Base-by-base conservation (phyloP, 2,888 invertebrate species). In the Resseliella maxima region DNA sequence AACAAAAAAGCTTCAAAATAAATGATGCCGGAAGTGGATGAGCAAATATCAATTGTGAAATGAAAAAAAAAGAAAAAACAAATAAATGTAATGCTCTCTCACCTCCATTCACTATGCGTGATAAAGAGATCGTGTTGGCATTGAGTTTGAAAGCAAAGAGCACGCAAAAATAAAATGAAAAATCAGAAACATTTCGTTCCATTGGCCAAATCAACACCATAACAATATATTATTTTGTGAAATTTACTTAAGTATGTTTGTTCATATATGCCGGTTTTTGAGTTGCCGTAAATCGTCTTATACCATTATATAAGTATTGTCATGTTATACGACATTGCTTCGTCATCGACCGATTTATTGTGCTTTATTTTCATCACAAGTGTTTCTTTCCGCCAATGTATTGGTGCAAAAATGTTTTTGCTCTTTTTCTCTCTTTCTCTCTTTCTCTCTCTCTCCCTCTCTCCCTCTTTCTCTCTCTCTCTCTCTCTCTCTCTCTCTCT, bases 191-290 rank as follows among this genome's bases (percentile, higher is more conserved):
- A 24, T 72, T 72, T 12, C 5, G 12, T 72, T 31, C 31, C 72
- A 72, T 72, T 31, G 72, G 15, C 31, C 72, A 72, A 72, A 72
- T 72, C 72, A 72, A 72, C 72, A 72, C 72, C 31, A 72, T 31
- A 72, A 72, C n/a, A 72, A 72, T 72, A 72, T 31, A 72, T 72
- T 15, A 72, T 72, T 72, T 15, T 5, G 6, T 12, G 72, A 72
- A 31, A 31, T 72, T 72, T 59, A 59, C 12, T 59, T 59, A 59
- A 59, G 24, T 59, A 2, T 27, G n/a, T 24, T 3, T 24, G 59
- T 59, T 59, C 59, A 27, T 59, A 59, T 59, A 12, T 12, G n/a
- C 18, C 21, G 50, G n/a, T 41, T 50, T 18, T 2, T 24, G 59
- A n/a, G n/a, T n/a, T 59, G 59, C 59, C 27, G 24, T 59, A 59